Base-by-base conservation (phyloP, 2,888 invertebrate genomes). In the Pseudoips prasinana region DNA sequence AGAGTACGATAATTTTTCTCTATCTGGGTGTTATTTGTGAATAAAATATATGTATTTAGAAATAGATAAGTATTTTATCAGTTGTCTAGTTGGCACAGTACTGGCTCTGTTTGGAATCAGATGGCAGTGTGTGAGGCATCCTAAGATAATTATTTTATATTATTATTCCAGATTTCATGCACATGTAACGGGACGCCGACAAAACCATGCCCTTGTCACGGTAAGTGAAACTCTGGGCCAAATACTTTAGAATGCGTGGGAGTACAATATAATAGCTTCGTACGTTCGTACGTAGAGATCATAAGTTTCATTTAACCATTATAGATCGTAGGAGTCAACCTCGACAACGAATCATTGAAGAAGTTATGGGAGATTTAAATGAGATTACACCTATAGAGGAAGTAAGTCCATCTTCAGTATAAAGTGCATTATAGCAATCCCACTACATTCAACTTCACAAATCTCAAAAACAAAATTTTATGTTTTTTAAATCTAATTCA, bases 361-460 rank as follows among this genome's bases (percentile, higher is more conserved):
- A 80, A 64, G 77, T 83, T 5, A 68, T 79, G 67, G 81, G 81
- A 64, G 66, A 58, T 57, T 74, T 71, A 42, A 44, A 45, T 39
- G 76, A 72, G 29, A 59, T 73, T 29, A 41, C 54, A 14, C 63
- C 70, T 25, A 71, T 76, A 22, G 69, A 76, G 32, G 73, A 72
- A 72, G 76, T 77, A 66, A 84, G 76, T 75, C 74, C 18, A 18
- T 18, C 4, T 6, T 18, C 3, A 3, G 6, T 18, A 18, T 18
- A 18, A 6, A 6, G n/a, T n/a, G n/a, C n/a, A n/a, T n/a, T n/a
- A n/a, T n/a, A n/a, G n/a, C n/a, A n/a, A n/a, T n/a, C n/a, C n/a
- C n/a, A n/a, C n/a, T n/a, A n/a, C n/a, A n/a, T n/a, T n/a, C n/a
- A n/a, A n/a, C n/a, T n/a, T n/a, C n/a, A n/a, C n/a, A n/a, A n/a